Conservation (phyloP, 2,113 vertebrate species). For the Proterorhinus semilunaris region DNA sequence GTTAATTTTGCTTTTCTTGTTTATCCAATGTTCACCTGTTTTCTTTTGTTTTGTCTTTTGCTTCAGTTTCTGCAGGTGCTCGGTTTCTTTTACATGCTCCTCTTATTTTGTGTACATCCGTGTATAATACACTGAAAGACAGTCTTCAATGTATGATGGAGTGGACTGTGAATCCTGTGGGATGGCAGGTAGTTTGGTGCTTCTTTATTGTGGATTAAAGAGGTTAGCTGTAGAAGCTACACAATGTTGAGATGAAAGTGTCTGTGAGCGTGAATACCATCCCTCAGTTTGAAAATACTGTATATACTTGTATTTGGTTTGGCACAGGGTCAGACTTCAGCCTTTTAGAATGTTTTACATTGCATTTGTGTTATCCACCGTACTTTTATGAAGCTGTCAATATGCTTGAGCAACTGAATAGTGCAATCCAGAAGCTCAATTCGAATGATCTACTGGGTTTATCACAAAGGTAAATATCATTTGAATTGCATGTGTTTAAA, state of each 20-base stretch:
- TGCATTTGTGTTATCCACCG: slow-evolving; percentile 81
- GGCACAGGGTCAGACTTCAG: slow-evolving; percentile 77
- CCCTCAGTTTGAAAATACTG: slow-evolving; percentile 56
- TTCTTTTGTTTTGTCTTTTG: slow-evolving; percentile 46
- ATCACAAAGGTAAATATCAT: slow-evolving; percentile 63
- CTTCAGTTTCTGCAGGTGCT: slow-evolving; percentile 27
- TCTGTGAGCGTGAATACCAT: slow-evolving; percentile 38
- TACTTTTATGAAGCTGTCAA: slow-evolving; percentile 78
- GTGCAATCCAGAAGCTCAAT: slow-evolving; percentile 72
- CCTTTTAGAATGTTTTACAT: slow-evolving; percentile 81
- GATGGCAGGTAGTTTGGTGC: slow-evolving; percentile 13
- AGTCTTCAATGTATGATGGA: slow-evolving; percentile 74
- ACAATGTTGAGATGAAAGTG: slow-evolving; percentile 27
- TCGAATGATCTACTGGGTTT: slow-evolving; percentile 59
- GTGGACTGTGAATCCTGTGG: slow-evolving; percentile 55
- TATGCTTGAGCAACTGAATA: slow-evolving; percentile 75
- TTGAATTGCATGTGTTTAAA: slow-evolving; percentile 75
- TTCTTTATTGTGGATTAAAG: slow-evolving; percentile 12
- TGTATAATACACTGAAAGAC: slow-evolving; percentile 61
- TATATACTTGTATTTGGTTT: slow-evolving; percentile 80
- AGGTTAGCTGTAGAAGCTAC: slow-evolving; percentile 9
- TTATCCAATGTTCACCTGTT: slow-evolving; percentile 73
- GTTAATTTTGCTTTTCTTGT: slow-evolving; percentile 24
- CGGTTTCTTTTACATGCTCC: slow-evolving; percentile 37
- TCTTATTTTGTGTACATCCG: slow-evolving; percentile 67